A percentile compares a stretch with the other conserved stretches of the same genome.
These are phyloP conservation scores for Drosophila nigricruria DNA, from an alignment of 2,888 invertebrate genomes.

Conservation along the genomic window DNA sequence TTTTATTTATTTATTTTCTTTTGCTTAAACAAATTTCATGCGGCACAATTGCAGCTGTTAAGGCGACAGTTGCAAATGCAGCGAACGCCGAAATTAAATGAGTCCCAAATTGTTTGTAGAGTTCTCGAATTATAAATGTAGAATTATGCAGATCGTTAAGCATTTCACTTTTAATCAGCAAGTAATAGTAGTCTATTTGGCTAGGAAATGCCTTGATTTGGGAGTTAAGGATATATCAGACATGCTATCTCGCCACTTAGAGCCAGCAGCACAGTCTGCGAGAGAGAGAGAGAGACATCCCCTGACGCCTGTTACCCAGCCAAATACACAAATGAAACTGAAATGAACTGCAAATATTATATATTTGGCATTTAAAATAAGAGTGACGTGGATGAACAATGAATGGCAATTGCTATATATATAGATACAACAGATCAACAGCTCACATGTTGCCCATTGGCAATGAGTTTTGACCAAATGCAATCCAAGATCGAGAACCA, in stretches of 20 bases:
- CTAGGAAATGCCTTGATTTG: background rate
- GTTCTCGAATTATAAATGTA: constrained; percentile 4
- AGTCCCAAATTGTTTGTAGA: constrained; percentile 54
- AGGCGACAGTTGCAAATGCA: constrained; percentile 68
- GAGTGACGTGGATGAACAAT: constrained; percentile 39
- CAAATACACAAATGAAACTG: background rate
- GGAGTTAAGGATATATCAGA: too few relatives aligned
- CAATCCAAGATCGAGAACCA: constrained; percentile 4
- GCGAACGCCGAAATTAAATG: constrained; percentile 47
- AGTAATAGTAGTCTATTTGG: background rate
- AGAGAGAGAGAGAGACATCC: background rate
- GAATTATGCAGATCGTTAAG: constrained; percentile 5
- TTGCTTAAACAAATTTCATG: constrained; percentile 33
- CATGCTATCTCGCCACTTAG: too few relatives aligned
- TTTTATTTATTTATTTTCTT: constrained; percentile 23
- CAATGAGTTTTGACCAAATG: background rate
- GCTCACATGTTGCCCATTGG: background rate
- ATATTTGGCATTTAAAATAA: constrained; percentile 68
- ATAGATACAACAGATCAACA: background rate
- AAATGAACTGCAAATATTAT: constrained; percentile 48
- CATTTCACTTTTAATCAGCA: constrained; percentile 4
- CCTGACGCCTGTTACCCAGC: background rate
- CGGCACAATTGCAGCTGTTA: constrained; percentile 46
- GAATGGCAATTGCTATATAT: background rate
- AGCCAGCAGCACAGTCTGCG: too few relatives aligned